These are phyloP conservation scores for Drosophila subobscura DNA, from an alignment of 1,140 invertebrate genomes.

Conservation along the genomic window DNA sequence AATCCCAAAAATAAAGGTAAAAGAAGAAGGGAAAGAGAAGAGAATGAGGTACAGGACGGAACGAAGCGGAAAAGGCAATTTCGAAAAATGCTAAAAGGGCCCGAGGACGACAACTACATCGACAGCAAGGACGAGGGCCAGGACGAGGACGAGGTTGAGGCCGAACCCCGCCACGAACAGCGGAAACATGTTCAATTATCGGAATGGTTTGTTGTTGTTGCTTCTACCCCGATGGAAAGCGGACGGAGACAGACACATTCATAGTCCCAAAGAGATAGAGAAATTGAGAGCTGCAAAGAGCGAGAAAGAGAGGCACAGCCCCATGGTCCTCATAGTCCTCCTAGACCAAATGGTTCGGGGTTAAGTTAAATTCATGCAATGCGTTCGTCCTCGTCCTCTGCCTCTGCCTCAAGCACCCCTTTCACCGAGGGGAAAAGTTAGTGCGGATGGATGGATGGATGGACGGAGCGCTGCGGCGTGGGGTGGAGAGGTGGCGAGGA, in stretches of 20 bases:
- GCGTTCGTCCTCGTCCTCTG: conserved; percentile 45
- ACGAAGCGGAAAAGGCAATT: conserved; percentile 56
- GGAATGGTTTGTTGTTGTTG: conserved; percentile 49
- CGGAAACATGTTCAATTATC: conserved; percentile 79
- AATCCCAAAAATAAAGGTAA: conserved; percentile 36
- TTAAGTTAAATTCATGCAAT: conserved; percentile 62
- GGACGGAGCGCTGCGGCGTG: conserved; percentile 9
- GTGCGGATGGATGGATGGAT: conserved; percentile 27
- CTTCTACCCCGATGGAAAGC: conserved; percentile 54
- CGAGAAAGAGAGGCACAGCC: conserved; percentile 2
- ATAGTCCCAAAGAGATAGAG: conserved; percentile 2
- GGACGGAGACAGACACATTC: conserved; percentile 2
- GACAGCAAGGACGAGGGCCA: conserved; percentile 24
- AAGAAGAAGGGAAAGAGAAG: conserved; percentile 20
- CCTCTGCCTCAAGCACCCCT: conserved; percentile 16
- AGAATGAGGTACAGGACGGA: conserved; percentile 21
- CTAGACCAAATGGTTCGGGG: conserved; percentile 46
- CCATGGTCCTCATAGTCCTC: conserved; percentile 10
- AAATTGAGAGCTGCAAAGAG: conserved; percentile 25
- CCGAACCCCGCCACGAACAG: conserved; percentile 28
- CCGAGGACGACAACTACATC: conserved; percentile 2
- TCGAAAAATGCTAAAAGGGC: conserved; percentile 66
- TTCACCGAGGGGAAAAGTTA: conserved; percentile 15
- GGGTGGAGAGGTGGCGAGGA: conserved; percentile 16
- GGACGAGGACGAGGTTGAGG: conserved; percentile 33